These are phyloP conservation scores for Piprites chloris DNA, from an alignment of 2,113 vertebrate species.

Conservation along the genomic window DNA sequence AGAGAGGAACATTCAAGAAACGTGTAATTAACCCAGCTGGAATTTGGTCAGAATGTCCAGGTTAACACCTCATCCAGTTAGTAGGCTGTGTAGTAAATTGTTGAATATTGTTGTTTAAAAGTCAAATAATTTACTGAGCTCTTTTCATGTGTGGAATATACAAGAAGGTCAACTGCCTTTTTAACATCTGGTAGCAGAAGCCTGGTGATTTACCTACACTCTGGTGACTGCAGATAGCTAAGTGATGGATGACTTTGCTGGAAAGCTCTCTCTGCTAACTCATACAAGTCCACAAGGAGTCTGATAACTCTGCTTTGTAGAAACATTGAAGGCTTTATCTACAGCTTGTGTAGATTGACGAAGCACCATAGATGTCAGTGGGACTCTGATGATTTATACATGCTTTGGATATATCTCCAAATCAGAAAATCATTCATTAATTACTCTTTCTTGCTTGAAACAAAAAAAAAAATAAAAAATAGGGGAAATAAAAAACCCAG, in stretches of 20 bases:
- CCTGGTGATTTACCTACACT: slow-evolving; percentile 46
- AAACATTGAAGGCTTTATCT: slow-evolving; percentile 55
- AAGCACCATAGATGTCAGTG: not conserved
- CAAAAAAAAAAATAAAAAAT: too few species aligned
- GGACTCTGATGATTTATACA: slow-evolving; percentile 1
- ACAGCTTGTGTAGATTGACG: slow-evolving; percentile 15
- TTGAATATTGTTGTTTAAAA: slow-evolving; percentile 50
- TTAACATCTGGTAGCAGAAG: slow-evolving; percentile 64
- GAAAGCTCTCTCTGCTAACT: slow-evolving; percentile 54
- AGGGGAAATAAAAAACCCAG: not conserved
- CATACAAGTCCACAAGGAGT: slow-evolving; percentile 12
- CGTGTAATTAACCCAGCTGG: not conserved
- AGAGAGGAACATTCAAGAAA: not conserved
- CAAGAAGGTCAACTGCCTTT: slow-evolving; percentile 64
- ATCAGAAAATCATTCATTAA: not conserved
- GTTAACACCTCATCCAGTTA: slow-evolving; percentile 41
- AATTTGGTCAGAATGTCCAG: slow-evolving; percentile 43
- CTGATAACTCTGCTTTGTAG: slow-evolving; percentile 20
- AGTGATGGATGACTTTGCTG: slow-evolving; percentile 41
- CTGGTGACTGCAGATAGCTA: slow-evolving; percentile 38
- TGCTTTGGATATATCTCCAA: not conserved
- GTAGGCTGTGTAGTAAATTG: slow-evolving; percentile 17
- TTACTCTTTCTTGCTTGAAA: not conserved
- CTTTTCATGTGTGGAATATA: slow-evolving; percentile 60
- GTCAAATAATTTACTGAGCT: slow-evolving; percentile 54